A percentile compares a stretch with the other conserved stretches of the same genome.
phyloP scores from a whole-genome alignment of 2,888 invertebrate species.

The Lepeophtheirus nordmannii region DNA sequence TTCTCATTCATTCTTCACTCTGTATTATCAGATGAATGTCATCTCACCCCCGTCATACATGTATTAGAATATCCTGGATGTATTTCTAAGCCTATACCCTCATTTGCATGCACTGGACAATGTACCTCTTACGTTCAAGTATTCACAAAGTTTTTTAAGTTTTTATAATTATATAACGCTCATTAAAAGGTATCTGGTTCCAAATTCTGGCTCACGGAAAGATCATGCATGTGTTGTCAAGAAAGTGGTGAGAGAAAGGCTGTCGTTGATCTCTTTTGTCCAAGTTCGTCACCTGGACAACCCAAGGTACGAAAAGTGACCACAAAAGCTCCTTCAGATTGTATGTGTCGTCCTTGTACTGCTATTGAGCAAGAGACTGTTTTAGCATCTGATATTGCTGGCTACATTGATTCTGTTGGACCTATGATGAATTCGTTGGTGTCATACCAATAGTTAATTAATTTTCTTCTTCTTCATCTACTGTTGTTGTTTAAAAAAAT shows the following conservation, averaged over 20 bases:
- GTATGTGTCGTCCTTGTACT: slow-evolving; percentile 85
- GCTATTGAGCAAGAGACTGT: slow-evolving; percentile 71
- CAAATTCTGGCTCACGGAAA: slow-evolving; percentile 90
- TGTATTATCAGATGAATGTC: slow-evolving; percentile 52
- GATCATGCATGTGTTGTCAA: slow-evolving; percentile 87
- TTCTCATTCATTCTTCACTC: not conserved
- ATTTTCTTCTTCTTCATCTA: no score
- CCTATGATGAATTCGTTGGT: slow-evolving; percentile 7
- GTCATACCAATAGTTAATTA: not conserved
- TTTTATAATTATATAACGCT: no score
- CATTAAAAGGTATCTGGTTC: slow-evolving; percentile 64
- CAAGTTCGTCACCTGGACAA: slow-evolving; percentile 70
- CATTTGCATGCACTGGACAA: slow-evolving; percentile 76
- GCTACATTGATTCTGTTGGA: slow-evolving; percentile 49
- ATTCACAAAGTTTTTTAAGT: no score
- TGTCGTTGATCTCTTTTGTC: slow-evolving; percentile 69
- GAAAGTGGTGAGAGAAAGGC: slow-evolving; percentile 83
- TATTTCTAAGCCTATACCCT: slow-evolving; percentile 78
- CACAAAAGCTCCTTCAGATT: slow-evolving; percentile 77
- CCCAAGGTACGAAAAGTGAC: slow-evolving; percentile 64
- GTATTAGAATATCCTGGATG: slow-evolving; percentile 79
- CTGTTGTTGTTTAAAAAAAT: no score
- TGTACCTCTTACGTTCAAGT: slow-evolving; percentile 86
- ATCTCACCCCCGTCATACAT: slow-evolving; percentile 78
- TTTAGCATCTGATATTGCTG: slow-evolving; percentile 74